Evolutionary conservation across 2,797 vertebrate species (phyloP), one percentile per base, ranked within the genome.

Genomic region (Lepus townsendii): DNA sequence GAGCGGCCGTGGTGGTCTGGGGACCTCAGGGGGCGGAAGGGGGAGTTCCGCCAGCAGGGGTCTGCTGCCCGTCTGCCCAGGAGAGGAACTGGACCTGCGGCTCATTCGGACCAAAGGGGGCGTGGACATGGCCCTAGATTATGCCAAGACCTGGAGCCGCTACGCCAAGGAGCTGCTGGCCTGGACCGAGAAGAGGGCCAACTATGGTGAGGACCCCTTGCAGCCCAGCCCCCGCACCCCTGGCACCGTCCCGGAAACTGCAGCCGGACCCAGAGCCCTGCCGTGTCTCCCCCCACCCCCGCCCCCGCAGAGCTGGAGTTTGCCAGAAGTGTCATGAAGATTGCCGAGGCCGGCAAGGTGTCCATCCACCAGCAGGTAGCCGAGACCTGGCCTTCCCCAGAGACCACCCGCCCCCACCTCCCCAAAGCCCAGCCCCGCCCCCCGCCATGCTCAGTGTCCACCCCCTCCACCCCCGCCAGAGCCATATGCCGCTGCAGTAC

Each of bases 61-160:
- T 63, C 50, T 11, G 26, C 50, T 11, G 26, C 50, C 73, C 22
- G 1, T 83, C 69, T 97, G 52, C 54, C 42, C 90, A 97, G 97
- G 82, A 63, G 96, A 99, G 96, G 99, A 99, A 60, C 99, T 99
- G 17, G 99, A 99, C 90, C 97, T 98, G 96, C 98, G 98, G 93
- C 98, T 99, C 90, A 98, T 98, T 84, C 98, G 98, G 90, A 98
- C 98, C 3, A 99, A 99, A 71, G 98, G 98, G 0, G 99, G 99
- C 17, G 99, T 99, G 79, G 99, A 99, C 22, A 98, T 98, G 0
- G 99, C 99, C 5, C 97, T 99, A 60, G 99, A 98, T 13, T 99
- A 99, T 0, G 98, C 99, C 97, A 99, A 99, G 96, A 98, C 98
- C 97, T 99, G 99, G 99, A 99, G 99, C 96, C 99, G 99, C 97